phyloP scores from a whole-genome alignment of 2,797 vertebrate genomes.

The Centropyge bicolor region DNA sequence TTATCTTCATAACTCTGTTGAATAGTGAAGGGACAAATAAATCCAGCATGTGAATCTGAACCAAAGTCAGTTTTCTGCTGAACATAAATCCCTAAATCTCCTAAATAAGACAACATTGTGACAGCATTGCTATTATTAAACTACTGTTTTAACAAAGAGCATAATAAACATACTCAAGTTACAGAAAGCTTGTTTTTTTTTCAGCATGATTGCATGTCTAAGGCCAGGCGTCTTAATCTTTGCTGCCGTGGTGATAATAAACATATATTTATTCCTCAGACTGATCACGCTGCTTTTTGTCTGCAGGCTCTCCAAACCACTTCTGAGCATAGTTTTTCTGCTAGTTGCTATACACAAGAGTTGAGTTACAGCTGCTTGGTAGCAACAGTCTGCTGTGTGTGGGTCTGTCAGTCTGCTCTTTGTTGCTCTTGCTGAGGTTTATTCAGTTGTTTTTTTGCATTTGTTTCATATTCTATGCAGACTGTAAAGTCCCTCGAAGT shows the following conservation, averaged over 20 bases:
- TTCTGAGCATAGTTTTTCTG: not conserved
- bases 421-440: not conserved
- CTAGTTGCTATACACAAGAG: not conserved
- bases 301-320: not conserved
- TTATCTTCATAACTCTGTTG: not conserved
- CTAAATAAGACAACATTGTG: not conserved
- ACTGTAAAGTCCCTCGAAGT: not conserved
- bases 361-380: not conserved
- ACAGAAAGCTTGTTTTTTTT: not conserved
- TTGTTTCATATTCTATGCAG: not conserved
- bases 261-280: constrained; percentile 3
- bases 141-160: not conserved
- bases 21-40: constrained; percentile 18
- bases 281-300: not conserved
- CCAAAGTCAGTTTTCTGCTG: not conserved
- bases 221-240: not conserved
- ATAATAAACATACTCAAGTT: not conserved
- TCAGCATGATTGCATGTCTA: not conserved
- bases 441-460: not conserved
- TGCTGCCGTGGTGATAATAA: not conserved
- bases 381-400: not conserved
- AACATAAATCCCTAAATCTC: not conserved
- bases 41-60: constrained; percentile 39
- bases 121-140: not conserved
- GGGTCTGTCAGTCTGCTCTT: not conserved